Evolutionary conservation across 2,797 vertebrate genomes (phyloP).

Genomic region (Pangasius sanitwongsei): DNA sequence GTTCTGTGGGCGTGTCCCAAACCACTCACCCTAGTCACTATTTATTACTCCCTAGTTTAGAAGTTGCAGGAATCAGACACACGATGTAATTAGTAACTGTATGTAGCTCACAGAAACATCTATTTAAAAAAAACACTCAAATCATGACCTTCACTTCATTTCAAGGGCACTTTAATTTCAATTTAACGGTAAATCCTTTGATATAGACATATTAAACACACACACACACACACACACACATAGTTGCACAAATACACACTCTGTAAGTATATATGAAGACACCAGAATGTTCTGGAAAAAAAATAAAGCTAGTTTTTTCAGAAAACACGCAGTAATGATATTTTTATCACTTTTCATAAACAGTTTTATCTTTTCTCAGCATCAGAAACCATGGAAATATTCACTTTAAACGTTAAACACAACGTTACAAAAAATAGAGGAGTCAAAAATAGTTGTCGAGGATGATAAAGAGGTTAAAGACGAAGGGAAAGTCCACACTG

Average conservation of each 20-base stretch:
- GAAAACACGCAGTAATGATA: neutral
- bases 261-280: neutral
- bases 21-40: neutral
- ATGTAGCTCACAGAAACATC: neutral
- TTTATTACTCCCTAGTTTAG: neutral
- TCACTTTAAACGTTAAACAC: neutral
- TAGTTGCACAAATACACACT: neutral
- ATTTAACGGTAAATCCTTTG: neutral
- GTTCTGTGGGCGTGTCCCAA: neutral
- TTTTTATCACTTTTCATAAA: neutral
- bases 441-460: neutral
- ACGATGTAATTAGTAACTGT: neutral
- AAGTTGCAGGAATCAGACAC: neutral
- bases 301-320: neutral
- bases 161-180: slow-evolving; percentile 1
- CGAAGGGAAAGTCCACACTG: neutral
- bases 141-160: neutral
- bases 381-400: neutral
- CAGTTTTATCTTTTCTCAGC: neutral
- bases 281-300: neutral
- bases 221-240: neutral
- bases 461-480: neutral
- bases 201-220: neutral
- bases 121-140: neutral
- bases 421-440: neutral